Conservation (phyloP, 2,113 vertebrate species). For the Felis catus region F.catus_Fca126_mat1.0 CM031412.1:127698001-127698500, state of each 20-base stretch:
- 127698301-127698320: slow-evolving; percentile 37
- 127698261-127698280: background rate
- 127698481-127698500: background rate
- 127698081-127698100: background rate
- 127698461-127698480: background rate
- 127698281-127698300: slow-evolving; percentile 48
- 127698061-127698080: background rate
- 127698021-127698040: background rate
- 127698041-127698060: background rate
- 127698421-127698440: background rate
- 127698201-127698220: slow-evolving; percentile 36
- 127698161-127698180: slow-evolving; percentile 18
- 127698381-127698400: background rate
- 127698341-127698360: slow-evolving; percentile 54
- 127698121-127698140: background rate
- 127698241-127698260: slow-evolving; percentile 48
- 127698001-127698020: background rate
- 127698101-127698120: background rate
- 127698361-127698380: background rate
- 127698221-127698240: slow-evolving; percentile 51
- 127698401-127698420: background rate
- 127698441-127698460: background rate
- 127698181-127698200: background rate
- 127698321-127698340: slow-evolving; percentile 34
- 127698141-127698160: background rate